Evolutionary conservation across 1,140 invertebrate species (phyloP), one percentile per base, ranked within the genome.

Genomic region (Probaryconus sp.): DNA sequence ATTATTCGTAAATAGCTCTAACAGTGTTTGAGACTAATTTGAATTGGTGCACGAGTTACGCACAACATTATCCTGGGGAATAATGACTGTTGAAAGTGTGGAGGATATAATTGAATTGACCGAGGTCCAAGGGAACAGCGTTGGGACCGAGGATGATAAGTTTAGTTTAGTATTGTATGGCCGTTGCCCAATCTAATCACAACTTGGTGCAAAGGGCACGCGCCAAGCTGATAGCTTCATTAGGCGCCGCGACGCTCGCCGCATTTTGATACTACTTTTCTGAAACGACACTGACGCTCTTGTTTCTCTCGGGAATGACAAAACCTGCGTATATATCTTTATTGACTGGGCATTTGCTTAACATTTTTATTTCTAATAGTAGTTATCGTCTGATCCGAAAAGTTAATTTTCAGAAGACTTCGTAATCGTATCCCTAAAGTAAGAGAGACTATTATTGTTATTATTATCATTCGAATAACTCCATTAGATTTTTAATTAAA

Each of bases 81-180:
- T 78, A 77, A 81, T 76, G 68, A 70, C 58, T 65, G 55, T 35
- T 73, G 47, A 45, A 58, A 72, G 63, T 71, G 51, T 33, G 48
- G 24, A 37, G 71, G 56, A 55, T 76, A 76, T 79, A 79, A 81
- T 81, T 81, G 79, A 79, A 79, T 79, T 70, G 71, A 74, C 76
- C 69, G 55, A 65, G 60, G 60, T 72, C 71, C 72, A 65, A 77
- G 64, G 64, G 75, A 58, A 63, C 38, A 60, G 50, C 45, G 50
- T 7, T 61, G 64, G 50, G 61, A 70, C 61, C 30, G 45, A 30
- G 51, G 64, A 71, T 75, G 64, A 76, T 75, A 75, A 78, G 76
- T 78, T 73, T 63, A 64, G 70, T 74, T 75, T 64, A 74, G 65
- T 74, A 73, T 71, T 53, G 69, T 67, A 61, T 37, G 33, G 53